These are phyloP conservation scores for Ophiothrix spiculata DNA, from an alignment of 35 echinoderm and acorn worm genomes.

Conservation along the genomic window DNA sequence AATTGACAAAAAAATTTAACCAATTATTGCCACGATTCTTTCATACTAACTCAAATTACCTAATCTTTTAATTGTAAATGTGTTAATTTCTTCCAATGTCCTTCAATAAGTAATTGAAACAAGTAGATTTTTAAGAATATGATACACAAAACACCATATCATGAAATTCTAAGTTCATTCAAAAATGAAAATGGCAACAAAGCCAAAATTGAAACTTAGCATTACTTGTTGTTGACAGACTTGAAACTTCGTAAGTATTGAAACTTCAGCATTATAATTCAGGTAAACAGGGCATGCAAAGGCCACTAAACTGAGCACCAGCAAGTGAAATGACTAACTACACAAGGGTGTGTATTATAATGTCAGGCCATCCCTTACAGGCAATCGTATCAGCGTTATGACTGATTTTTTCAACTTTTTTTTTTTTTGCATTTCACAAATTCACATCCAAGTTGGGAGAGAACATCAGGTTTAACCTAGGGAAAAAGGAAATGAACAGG, in stretches of 20 bases:
- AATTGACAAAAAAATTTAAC: neutral
- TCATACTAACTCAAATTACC: neutral
- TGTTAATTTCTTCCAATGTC: too few relatives aligned
- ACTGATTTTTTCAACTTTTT: neutral
- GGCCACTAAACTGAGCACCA: too few relatives aligned
- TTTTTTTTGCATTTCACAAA: too few relatives aligned
- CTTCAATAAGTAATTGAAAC: too few relatives aligned
- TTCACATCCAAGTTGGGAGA: neutral
- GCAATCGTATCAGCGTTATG: neutral
- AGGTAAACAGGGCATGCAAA: neutral
- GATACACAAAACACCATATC: too few relatives aligned
- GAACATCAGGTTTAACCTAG: neutral
- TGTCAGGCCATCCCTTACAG: neutral
- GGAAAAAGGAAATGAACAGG: neutral
- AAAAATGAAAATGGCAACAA: too few relatives aligned
- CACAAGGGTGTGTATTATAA: neutral
- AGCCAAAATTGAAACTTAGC: too few relatives aligned
- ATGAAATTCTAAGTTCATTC: too few relatives aligned
- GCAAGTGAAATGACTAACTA: neutral
- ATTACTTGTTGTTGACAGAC: too few relatives aligned
- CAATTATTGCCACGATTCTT: neutral
- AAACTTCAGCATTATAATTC: slow-evolving; percentile 1
- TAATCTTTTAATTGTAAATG: neutral
- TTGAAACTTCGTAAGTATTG: too few relatives aligned
- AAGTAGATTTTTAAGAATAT: too few relatives aligned